Percentiles rank a stretch among this genome's conserved stretches.
These are phyloP conservation scores for Hyperoplus immaculatus DNA, from an alignment of 2,797 vertebrate genomes.

Conservation along the genomic window DNA sequence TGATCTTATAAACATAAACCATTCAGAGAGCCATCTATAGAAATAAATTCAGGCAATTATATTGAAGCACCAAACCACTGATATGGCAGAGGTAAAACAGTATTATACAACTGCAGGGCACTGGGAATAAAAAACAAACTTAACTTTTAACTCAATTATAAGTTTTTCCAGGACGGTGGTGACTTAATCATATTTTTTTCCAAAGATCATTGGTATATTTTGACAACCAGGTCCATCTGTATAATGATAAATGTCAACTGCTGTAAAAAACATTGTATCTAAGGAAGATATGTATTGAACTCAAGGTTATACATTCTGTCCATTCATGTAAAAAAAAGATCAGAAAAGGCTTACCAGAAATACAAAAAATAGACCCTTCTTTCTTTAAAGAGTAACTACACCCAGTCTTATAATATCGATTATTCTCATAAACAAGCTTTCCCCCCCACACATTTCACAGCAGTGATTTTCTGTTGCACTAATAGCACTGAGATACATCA, in stretches of 20 bases:
- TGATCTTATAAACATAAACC: conserved; percentile 38
- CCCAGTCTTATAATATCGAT: neutral
- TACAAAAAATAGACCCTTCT: neutral
- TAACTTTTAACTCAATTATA: neutral
- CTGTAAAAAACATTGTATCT: too few relatives aligned
- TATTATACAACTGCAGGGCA: conserved; percentile 17
- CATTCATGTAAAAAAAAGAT: too few relatives aligned
- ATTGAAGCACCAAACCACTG: neutral
- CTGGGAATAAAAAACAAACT: neutral
- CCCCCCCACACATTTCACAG: neutral
- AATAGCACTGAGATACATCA: too few relatives aligned
- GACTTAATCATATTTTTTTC: too few relatives aligned
- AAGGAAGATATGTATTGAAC: too few relatives aligned
- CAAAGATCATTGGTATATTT: neutral
- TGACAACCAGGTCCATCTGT: neutral
- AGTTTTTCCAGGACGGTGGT: neutral
- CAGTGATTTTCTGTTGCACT: neutral
- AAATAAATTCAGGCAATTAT: conserved; percentile 38
- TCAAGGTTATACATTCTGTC: neutral
- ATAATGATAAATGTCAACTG: neutral
- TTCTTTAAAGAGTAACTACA: neutral
- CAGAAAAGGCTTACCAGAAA: neutral
- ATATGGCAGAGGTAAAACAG: conserved; percentile 4
- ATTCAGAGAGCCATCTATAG: conserved; percentile 12
- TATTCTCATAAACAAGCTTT: neutral